Conservation (phyloP, 2,113 vertebrate genomes). For the Gobio gobio region DNA sequence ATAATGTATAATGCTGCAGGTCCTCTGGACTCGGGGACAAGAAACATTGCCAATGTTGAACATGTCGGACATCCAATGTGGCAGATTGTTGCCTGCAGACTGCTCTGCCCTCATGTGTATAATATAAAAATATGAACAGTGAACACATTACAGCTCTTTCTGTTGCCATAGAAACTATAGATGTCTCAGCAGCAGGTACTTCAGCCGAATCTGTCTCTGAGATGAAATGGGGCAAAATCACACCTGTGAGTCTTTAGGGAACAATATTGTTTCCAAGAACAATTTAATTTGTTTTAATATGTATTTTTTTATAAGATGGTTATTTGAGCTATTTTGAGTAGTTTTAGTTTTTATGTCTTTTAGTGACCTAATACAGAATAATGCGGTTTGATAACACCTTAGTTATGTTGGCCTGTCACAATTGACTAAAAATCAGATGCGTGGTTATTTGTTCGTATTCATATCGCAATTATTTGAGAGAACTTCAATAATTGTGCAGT, state of each 20-base stretch:
- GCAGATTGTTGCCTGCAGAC: slow-evolving; percentile 17
- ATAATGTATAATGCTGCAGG: background rate
- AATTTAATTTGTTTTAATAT: background rate
- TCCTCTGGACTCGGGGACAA: background rate
- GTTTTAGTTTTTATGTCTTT: background rate
- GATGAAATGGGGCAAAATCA: slow-evolving; percentile 41
- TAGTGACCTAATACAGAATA: too few species aligned
- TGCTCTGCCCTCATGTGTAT: slow-evolving; percentile 13
- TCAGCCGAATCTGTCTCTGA: background rate
- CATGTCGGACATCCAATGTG: background rate
- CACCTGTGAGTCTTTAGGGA: background rate
- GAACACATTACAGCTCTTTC: slow-evolving; percentile 30
- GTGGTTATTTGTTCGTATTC: too few species aligned
- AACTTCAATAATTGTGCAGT: too few species aligned
- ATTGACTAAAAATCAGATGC: too few species aligned
- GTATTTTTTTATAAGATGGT: background rate
- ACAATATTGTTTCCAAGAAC: slow-evolving; percentile 8
- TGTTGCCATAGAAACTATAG: slow-evolving; percentile 52
- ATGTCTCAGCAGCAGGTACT: slow-evolving; percentile 37
- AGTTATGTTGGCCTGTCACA: too few species aligned
- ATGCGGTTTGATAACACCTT: too few species aligned
- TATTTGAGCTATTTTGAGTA: background rate
- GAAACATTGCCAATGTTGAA: background rate
- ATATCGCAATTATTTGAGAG: too few species aligned
- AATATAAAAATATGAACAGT: slow-evolving; percentile 36